A percentile compares a stretch with the other conserved stretches of the same genome.
Evolutionary conservation across 2,888 invertebrate species (phyloP).

Genomic region (Noctua janthe): DNA sequence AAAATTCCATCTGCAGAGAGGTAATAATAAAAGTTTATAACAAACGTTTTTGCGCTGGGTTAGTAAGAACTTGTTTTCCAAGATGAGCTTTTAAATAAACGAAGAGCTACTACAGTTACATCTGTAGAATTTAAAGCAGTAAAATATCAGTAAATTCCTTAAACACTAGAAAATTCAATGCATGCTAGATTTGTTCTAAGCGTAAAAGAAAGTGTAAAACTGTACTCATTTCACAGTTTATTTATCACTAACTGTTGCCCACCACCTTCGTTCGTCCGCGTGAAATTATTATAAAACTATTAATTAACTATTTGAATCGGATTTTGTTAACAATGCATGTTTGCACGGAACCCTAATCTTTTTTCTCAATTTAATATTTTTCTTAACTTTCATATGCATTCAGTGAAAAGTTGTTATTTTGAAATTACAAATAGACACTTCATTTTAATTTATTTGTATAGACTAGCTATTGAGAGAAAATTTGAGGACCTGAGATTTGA

Average conservation of each 20-base stretch:
- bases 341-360: no score
- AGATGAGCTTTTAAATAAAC: slow-evolving; percentile 41
- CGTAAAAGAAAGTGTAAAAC: background rate
- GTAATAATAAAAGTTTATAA: slow-evolving; percentile 27
- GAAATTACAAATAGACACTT: no score
- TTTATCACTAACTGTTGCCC: background rate
- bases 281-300: background rate
- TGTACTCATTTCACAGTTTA: background rate
- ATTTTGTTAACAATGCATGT: no score
- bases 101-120: slow-evolving; percentile 16
- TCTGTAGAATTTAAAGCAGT: slow-evolving; percentile 26
- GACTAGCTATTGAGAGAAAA: no score
- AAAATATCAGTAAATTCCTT: slow-evolving; percentile 19
- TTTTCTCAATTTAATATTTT: no score
- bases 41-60: slow-evolving; percentile 8
- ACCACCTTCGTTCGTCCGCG: background rate
- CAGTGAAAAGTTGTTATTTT: no score
- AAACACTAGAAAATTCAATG: slow-evolving; percentile 53
- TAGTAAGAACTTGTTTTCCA: slow-evolving; percentile 19
- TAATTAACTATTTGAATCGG: no score
- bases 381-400: no score
- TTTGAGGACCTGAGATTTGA: background rate
- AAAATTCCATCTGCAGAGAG: slow-evolving; percentile 10
- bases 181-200: slow-evolving; percentile 31
- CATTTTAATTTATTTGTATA: no score